Base-by-base conservation (phyloP, 2,797 vertebrate genomes). In the Pempheris klunzingeri region DNA sequence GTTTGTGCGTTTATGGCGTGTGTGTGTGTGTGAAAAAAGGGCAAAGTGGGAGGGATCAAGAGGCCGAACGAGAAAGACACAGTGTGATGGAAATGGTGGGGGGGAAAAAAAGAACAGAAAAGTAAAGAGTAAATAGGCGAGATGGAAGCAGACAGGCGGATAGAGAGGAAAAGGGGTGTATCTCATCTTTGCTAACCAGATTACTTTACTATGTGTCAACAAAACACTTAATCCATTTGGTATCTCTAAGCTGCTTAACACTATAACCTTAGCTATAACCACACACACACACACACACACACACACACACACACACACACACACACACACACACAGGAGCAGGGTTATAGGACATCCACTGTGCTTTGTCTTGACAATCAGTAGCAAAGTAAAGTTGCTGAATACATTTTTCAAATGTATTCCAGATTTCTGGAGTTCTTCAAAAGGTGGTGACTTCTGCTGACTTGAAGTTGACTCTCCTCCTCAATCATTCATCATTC, bases 171-270 rank as follows among this genome's bases (percentile, higher is more conserved):
- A 39, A 78, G 39, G 28, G 65, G 47, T 71, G 57, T 44, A 71
- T 78, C 38, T 71, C 3, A 1, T 81, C 79, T 86, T 76, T 71
- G 47, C 75, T 88, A 90, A 92, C 81, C 73, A 85, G 87, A 90
- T 92, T 91, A 88, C 83, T 85, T 84, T 78, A 82, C 79, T 87
- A 84, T 81, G 83, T 93, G 87, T 91, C 90, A 91, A 91, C 92
- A 93, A 82, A 87, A 85, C 74, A 83, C 78, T 87, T 90, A 89
- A 90, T 90, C 89, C 85, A 86, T 78, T 91, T 84, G 73, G 68
- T 71, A 80, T 86, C 78, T 65, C 61, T 90, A 92, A 93, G 85
- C 89, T 9, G 82, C 89, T 92, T 92, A 91, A 80, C 66, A 83
- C 71, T 85, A 71, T 85, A 90, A 90, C 90, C 86, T 88, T 71